Evolutionary conservation across 2,113 vertebrate species (phyloP).

Genomic region (Bos taurus): DNA sequence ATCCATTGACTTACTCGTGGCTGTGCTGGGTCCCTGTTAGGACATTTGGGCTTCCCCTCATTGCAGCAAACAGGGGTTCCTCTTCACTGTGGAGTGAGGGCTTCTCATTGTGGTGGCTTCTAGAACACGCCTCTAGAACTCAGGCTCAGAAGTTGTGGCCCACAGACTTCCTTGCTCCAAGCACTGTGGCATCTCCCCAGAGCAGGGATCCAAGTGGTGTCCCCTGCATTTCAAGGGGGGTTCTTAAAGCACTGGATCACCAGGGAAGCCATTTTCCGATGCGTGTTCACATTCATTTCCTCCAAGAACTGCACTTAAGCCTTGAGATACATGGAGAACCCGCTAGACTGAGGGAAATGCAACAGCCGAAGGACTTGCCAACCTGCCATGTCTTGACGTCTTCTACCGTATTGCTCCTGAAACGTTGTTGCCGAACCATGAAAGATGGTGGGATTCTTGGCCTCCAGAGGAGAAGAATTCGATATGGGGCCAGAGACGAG

Average conservation of each 20-base stretch:
- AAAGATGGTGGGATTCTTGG: fast-evolving
- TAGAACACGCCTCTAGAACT: background rate
- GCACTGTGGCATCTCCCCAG: background rate
- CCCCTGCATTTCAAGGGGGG: background rate
- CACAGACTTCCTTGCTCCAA: background rate
- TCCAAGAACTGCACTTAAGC: background rate
- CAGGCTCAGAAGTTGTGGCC: background rate
- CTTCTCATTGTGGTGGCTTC: background rate
- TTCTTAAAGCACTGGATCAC: background rate
- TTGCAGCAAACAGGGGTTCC: background rate
- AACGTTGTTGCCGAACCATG: background rate
- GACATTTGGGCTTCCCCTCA: background rate
- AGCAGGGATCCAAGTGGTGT: background rate
- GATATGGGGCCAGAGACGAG: background rate
- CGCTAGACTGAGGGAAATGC: fast-evolving
- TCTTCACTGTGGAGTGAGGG: background rate
- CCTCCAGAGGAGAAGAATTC: background rate
- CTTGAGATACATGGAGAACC: background rate
- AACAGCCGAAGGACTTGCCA: fast-evolving
- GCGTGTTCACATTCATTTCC: background rate
- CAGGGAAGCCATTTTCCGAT: background rate
- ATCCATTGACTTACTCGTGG: background rate
- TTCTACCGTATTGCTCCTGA: background rate
- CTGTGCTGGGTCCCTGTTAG: background rate
- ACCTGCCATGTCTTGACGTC: fast-evolving